These are phyloP conservation scores for Paramisgurnus dabryanus DNA, from an alignment of 2,113 vertebrate species.

Conservation along the genomic window DNA sequence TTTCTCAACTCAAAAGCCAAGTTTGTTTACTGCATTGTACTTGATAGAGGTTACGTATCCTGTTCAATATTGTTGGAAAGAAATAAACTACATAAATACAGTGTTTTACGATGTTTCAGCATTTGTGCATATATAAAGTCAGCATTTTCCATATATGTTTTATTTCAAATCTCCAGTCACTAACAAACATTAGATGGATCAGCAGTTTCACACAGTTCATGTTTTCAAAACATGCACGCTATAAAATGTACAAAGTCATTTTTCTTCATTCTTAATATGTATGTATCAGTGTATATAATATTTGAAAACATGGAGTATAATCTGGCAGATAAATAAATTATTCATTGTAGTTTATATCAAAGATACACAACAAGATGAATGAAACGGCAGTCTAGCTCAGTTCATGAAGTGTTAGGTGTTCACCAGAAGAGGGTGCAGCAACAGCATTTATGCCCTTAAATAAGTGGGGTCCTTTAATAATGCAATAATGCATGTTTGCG, in stretches of 20 bases:
- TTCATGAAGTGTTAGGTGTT: conserved; percentile 8
- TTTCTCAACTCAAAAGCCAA: conserved; percentile 41
- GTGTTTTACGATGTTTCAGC: neutral
- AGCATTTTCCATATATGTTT: conserved; percentile 5
- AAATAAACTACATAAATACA: conserved; percentile 61
- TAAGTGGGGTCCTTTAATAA: neutral
- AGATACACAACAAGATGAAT: conserved; percentile 22
- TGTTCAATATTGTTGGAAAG: conserved; percentile 63
- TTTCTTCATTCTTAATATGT: conserved; percentile 61
- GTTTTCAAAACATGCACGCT: conserved; percentile 31
- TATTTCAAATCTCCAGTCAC: conserved; percentile 22
- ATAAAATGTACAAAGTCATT: conserved; percentile 40
- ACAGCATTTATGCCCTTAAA: conserved; percentile 35
- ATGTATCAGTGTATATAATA: conserved; percentile 39
- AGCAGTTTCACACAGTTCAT: conserved; percentile 27
- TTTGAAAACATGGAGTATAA: conserved; percentile 23
- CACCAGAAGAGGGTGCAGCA: conserved; percentile 62
- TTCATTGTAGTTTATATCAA: conserved; percentile 44
- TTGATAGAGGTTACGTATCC: conserved; percentile 61
- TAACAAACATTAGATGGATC: conserved; percentile 31
- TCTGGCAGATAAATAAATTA: conserved; percentile 63
- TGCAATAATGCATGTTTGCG: neutral
- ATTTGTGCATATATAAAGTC: neutral
- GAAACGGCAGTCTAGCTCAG: conserved; percentile 34
- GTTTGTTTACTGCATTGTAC: conserved; percentile 67